Base-by-base conservation (phyloP, 2,888 invertebrate species). In the Ferrisia virgata region DNA sequence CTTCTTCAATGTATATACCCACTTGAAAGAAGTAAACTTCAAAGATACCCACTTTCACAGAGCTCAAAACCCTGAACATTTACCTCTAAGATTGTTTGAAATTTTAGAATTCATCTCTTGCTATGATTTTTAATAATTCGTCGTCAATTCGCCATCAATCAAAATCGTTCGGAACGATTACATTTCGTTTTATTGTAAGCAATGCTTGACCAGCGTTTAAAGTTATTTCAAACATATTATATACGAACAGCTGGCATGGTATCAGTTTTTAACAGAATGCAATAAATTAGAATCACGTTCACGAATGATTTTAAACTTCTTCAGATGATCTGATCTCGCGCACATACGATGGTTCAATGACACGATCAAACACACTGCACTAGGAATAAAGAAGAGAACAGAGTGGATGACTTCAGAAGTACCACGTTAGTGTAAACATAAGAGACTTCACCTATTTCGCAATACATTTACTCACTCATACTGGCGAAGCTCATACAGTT, bases 361-460 rank as follows among this genome's bases (percentile, higher is more conserved):
- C 64, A 28, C 64, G 64, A 25, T 64, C 28, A 28, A 28, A 64
- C 13, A 64, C 64, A 13, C 43, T 47, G 22, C 53, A 53, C 53
- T 8, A 18, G 4, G 18, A 47, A 18, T 47, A 4, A 9, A n/a
- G n/a, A n/a, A n/a, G 11, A 9, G 40, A 9, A 8, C 5, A 13
- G 13, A 40, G 53, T 18, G 28, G 64, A 64, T 64, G 64, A 28
- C 64, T 64, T 28, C 28, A 64, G 64, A 64, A 28, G 31, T 64
- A 64, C 64, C 28, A 64, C 28, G 6, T 22, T 6, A 58, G 31
- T 64, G 64, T 64, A 64, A 28, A 64, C 64, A 64, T 11, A 28
- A 64, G 43, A 43, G 53, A 64, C 64, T 64, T 64, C 64, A 64
- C 64, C 64, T 64, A 64, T 64, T 64, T 64, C 64, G 64, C 64